A percentile compares a stretch with the other conserved stretches of the same genome.
phyloP scores from a whole-genome alignment of 2,113 vertebrate species.

The Falco punctatus region DNA sequence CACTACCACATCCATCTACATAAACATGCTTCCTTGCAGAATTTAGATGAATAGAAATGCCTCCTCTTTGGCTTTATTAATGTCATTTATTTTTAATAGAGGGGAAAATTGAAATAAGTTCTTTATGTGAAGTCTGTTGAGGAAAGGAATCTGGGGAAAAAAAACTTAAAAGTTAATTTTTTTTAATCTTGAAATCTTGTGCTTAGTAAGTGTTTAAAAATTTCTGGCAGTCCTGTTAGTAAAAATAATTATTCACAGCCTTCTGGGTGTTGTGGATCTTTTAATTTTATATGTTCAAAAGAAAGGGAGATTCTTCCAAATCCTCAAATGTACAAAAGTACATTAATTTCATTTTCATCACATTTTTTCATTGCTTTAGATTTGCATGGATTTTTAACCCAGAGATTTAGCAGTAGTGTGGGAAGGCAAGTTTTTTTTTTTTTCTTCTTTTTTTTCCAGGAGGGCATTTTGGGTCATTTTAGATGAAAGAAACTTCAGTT shows the following conservation, averaged over 20 bases:
- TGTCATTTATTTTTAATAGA: constrained; percentile 68
- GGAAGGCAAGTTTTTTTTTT: neutral
- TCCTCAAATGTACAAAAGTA: constrained; percentile 65
- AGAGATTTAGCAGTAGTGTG: constrained; percentile 25
- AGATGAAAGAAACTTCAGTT: constrained; percentile 36
- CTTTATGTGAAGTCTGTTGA: constrained; percentile 62
- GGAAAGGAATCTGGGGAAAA: constrained; percentile 62
- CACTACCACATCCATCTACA: neutral
- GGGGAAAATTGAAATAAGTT: constrained; percentile 59
- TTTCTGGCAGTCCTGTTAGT: constrained; percentile 71
- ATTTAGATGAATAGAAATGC: constrained; percentile 53
- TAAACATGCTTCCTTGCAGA: constrained; percentile 35
- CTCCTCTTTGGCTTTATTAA: constrained; percentile 61
- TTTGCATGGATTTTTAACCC: constrained; percentile 59
- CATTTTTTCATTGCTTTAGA: constrained; percentile 53
- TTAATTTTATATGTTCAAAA: constrained; percentile 74
- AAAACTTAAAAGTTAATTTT: constrained; percentile 65
- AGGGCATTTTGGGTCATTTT: constrained; percentile 53
- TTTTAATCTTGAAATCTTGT: constrained; percentile 64
- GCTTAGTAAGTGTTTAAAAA: constrained; percentile 72
- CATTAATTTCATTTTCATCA: constrained; percentile 65
- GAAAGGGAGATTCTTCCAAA: constrained; percentile 64
- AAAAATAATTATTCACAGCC: constrained; percentile 73
- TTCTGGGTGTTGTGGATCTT: constrained; percentile 71
- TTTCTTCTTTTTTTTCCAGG: neutral